These are phyloP conservation scores for Monomorium pharaonis DNA, from an alignment of 1,140 invertebrate species.

Conservation along the genomic window DNA sequence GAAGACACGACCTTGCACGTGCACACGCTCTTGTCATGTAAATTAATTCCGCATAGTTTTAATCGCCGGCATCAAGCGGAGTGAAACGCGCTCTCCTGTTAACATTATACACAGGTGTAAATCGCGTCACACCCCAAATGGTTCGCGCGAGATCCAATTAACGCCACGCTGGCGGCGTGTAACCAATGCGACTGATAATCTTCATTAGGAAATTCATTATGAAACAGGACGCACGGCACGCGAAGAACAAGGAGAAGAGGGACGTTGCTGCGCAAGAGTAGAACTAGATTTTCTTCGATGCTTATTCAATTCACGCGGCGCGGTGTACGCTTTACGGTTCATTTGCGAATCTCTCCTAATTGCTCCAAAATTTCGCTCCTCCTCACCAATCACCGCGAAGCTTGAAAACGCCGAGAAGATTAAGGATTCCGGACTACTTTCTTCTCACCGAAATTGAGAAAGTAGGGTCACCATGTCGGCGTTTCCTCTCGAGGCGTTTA, in stretches of 20 bases:
- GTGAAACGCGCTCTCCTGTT: conserved; percentile 7
- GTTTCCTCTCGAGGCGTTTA: not conserved
- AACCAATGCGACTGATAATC: conserved; percentile 13
- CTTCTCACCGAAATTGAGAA: conserved; percentile 57
- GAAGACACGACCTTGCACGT: not conserved
- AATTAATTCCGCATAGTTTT: conserved; percentile 33
- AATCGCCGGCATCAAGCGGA: conserved; percentile 4
- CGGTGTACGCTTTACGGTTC: conserved; percentile 30
- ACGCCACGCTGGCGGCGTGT: not conserved
- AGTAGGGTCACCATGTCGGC: conserved; percentile 14
- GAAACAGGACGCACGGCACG: not conserved
- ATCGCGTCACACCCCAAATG: conserved; percentile 39
- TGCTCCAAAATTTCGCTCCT: conserved; percentile 28
- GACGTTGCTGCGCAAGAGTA: conserved; percentile 45
- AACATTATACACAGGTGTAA: not conserved
- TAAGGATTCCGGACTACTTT: conserved; percentile 55
- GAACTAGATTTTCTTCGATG: conserved; percentile 53
- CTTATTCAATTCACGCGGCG: conserved; percentile 23
- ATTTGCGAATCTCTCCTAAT: conserved; percentile 56
- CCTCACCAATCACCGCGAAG: not conserved
- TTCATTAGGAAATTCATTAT: not conserved
- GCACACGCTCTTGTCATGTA: not conserved
- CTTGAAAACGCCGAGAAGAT: conserved; percentile 66
- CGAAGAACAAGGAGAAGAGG: not conserved
- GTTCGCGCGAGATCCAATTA: conserved; percentile 29